These are phyloP conservation scores for Stegodyphus dumicola DNA, from an alignment of 1,140 invertebrate genomes.

Conservation along the genomic window DNA sequence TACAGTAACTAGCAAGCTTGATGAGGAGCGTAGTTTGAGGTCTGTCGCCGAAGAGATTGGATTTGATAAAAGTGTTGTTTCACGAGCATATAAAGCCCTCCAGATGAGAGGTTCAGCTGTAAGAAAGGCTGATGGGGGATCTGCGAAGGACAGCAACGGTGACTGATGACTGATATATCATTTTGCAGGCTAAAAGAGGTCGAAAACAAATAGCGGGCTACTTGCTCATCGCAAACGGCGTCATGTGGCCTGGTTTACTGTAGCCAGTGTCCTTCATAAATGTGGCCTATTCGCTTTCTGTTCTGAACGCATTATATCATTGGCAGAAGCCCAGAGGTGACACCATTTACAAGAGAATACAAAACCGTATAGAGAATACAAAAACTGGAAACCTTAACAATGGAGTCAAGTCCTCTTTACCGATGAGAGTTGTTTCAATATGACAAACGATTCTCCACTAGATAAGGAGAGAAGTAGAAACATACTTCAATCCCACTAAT, in stretches of 20 bases:
- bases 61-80: conserved; percentile 8
- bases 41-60: not conserved
- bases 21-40: not conserved
- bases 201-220: not conserved
- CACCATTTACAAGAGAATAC: no score
- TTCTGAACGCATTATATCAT: no score
- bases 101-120: not conserved
- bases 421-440: no score
- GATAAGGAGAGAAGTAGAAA: no score
- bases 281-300: not conserved
- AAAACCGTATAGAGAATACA: no score
- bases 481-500: no score
- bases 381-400: no score
- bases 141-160: not conserved
- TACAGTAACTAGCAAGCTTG: not conserved
- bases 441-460: no score
- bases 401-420: no score
- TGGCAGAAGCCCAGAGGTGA: no score
- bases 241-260: not conserved
- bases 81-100: not conserved
- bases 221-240: not conserved
- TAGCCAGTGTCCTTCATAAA: not conserved
- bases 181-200: not conserved
- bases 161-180: not conserved
- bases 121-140: not conserved